Evolutionary conservation across 2,888 invertebrate species (phyloP).

Genomic region (Hedya salicella): DNA sequence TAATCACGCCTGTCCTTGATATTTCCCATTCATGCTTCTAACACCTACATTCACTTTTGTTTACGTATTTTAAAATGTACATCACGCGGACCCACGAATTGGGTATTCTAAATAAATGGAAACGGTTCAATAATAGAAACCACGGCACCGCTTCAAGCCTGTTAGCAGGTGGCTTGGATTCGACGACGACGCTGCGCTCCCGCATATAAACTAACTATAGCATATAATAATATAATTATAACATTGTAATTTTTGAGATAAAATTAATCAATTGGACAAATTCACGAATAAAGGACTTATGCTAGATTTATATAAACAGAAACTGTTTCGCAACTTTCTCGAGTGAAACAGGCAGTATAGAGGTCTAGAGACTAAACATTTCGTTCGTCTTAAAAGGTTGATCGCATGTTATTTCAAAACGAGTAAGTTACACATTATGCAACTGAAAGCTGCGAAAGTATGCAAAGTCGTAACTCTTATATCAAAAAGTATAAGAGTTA

Average conservation of each 20-base stretch:
- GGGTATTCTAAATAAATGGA: too few species aligned
- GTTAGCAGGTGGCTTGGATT: too few species aligned
- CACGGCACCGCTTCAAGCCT: too few species aligned
- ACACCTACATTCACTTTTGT: slow-evolving; percentile 80
- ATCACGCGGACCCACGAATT: slow-evolving; percentile 44
- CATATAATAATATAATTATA: too few species aligned
- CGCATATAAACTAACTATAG: too few species aligned
- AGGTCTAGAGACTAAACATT: slow-evolving; percentile 10
- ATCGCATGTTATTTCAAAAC: slow-evolving; percentile 13
- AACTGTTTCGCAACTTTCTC: slow-evolving; percentile 42
- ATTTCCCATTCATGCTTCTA: slow-evolving; percentile 67
- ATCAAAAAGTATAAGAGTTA: slow-evolving; percentile 26
- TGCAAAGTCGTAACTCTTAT: too few species aligned
- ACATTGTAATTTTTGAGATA: too few species aligned
- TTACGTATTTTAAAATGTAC: slow-evolving; percentile 52
- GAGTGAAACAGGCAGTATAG: slow-evolving; percentile 36
- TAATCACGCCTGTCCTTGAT: slow-evolving; percentile 62
- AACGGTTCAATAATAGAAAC: too few species aligned
- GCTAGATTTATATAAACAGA: slow-evolving; percentile 36
- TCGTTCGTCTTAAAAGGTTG: slow-evolving; percentile 19
- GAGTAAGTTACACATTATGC: slow-evolving; percentile 32
- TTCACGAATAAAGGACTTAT: too few species aligned
- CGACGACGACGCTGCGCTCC: too few species aligned
- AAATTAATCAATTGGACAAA: too few species aligned
- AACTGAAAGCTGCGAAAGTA: too few species aligned